Base-by-base conservation (phyloP, 2,113 vertebrate species). In the Pelodiscus sinensis region DNA sequence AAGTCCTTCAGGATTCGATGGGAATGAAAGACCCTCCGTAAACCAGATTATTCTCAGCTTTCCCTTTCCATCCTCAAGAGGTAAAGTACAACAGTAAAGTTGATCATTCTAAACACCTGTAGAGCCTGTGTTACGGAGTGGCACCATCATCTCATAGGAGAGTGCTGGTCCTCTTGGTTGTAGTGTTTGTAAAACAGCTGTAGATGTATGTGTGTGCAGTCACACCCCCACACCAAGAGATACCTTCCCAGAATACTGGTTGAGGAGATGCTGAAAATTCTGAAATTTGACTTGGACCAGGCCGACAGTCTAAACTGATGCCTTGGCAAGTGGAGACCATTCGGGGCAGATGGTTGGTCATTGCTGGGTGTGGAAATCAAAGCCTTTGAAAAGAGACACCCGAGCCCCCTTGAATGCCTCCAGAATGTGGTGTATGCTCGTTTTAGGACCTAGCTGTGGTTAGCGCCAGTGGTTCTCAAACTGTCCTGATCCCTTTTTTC, bases 71-170 rank as follows among this genome's bases (percentile, higher is more conserved):
- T 44, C 44, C 44, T 44, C 44, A 44, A 4, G 44, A 44, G 44
- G 44, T 44, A 44, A 6, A 44, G 44, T 44, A 44, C 44, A 44
- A 44, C 44, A 24, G 21, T 50, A 25, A 8, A n/a, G 56, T 27
- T 18, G 38, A 81, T 6, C 73, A 44, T 31, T 79, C 14, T 87
- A 29, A 0, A 3, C 60, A 81, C 78, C 58, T 7, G 44, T 0
- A 2, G 80, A 82, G 58, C 55, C 35, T 5, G 4, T 44, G 18
- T 88, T 56, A 2, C 29, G 50, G 1, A 1, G 52, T 1, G 0
- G 16, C 4, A 8, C n/a, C 0, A 0, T 58, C 52, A 25, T 71
- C 27, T 51, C 52, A 21, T 68, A 88, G 51, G 85, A 57, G 56
- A 25, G 79, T 82, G 22, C 19, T 58, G 27, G 0, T 93, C 89